Percentiles rank a stretch among this genome's conserved stretches.
phyloP scores from a whole-genome alignment of 2,888 invertebrate genomes.

The Euplagia quadripunctaria region DNA sequence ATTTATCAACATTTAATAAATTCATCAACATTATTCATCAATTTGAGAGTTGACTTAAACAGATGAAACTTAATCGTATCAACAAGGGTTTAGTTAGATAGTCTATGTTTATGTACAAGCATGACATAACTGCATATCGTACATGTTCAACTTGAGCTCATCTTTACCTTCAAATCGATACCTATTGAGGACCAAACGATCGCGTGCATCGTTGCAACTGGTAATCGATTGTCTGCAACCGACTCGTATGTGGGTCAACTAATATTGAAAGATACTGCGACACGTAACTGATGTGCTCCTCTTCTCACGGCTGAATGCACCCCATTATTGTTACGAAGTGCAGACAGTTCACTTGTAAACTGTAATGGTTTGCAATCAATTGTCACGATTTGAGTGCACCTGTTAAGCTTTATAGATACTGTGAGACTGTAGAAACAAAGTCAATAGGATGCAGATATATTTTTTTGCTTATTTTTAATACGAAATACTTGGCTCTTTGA shows the following conservation, averaged over 20 bases:
- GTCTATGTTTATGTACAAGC: background rate
- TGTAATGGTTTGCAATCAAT: slow-evolving; percentile 1
- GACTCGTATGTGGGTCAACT: slow-evolving; percentile 59
- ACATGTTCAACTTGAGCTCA: background rate
- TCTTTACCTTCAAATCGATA: slow-evolving; percentile 34
- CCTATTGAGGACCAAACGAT: slow-evolving; percentile 53
- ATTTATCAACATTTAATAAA: background rate
- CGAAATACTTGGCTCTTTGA: background rate
- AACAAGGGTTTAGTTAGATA: background rate
- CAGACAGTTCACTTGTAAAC: background rate
- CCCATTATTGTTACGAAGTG: slow-evolving; percentile 5
- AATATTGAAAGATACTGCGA: slow-evolving; percentile 63
- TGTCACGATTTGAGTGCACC: background rate
- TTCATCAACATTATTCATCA: no score
- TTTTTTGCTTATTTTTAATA: background rate
- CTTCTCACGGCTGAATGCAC: slow-evolving; percentile 21
- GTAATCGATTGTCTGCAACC: slow-evolving; percentile 58
- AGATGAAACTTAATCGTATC: background rate
- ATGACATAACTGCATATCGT: background rate
- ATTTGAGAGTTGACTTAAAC: no score
- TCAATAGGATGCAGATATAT: no score
- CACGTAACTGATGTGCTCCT: slow-evolving; percentile 44
- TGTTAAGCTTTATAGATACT: background rate
- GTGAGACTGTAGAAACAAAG: no score
- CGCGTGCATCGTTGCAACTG: slow-evolving; percentile 66